Base-by-base conservation (phyloP, 2,888 invertebrate species). In the Zygaena filipendulae region DNA sequence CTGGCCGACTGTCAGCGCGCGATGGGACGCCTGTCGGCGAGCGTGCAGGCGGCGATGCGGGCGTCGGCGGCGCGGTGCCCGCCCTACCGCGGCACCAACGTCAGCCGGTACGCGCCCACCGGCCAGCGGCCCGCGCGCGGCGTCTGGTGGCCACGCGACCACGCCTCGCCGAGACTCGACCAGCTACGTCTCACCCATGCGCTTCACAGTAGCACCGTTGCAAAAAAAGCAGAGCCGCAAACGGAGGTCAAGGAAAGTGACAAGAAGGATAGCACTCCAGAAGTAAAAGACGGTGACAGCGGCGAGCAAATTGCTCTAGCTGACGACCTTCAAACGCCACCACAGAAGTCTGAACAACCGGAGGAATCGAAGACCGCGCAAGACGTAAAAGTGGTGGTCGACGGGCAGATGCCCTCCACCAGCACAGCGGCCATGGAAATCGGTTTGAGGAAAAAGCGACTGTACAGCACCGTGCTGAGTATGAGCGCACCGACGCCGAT, bases 401-500 rank as follows among this genome's bases (percentile, higher is more conserved):
- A 69, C 25, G 57, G 45, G 7, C 61, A 70, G 39, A 33, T 54
- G 22, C 66, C 72, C 4, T 67, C 67, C 4, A 70, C 71, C 6
- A 72, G 68, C 36, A 49, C 66, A 5, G 66, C 64, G 2, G 55
- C 59, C 8, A 41, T 57, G 18, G 70, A 72, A 11, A 44, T 48
- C 0, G 62, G 60, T 10, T 36, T 64, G 19, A 54, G 58, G 26
- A 68, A 72, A 40, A 82, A 79, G 40, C 68, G 82, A n/a, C 51
- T 82, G 3, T 83, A 82, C 47, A 79, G 82, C 39, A 80, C 82
- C 4, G 82, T 82, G 1, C 52, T 83, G 3, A 77, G 82, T 36
- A 75, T 62, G 64, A 71, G 66, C 40, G 67, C 71, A 1, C 74
- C 77, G 1, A 36, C 62, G 2, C 54, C 69, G 1, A 53, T 72